Evolutionary conservation across 2,113 vertebrate species (phyloP), one percentile per base, ranked within the genome.

Genomic region (Platanista minor): DNA sequence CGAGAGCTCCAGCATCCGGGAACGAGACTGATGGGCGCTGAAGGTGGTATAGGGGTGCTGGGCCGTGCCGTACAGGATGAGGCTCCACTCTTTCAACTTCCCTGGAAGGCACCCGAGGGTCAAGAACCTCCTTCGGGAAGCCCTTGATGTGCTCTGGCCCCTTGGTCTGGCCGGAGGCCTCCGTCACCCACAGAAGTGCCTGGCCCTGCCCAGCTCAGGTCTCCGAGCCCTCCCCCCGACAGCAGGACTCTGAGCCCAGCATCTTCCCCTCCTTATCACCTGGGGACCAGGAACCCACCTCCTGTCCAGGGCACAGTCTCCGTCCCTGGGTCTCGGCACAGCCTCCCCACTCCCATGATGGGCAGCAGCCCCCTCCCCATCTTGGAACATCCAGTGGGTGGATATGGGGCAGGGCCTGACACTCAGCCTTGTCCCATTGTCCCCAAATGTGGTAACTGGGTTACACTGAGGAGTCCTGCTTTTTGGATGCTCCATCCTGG

Each of bases 1-100:
- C 0, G 98, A 90, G 78, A 97, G 96, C 67, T 99, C 99, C 96
- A 98, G 96, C n/a, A 94, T 98, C 78, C 98, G 98, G 1, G 99
- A 99, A 0, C 86, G 98, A 25, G 99, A 97, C 81, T 98, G 98
- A 54, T 98, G 95, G 36, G 95, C 17, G 2, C 98, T 97, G 77
- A 97, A 86, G 0, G 97, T 41, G 1, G 97, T 98, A 97, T 99
- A 98, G 0, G 99, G 99, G 91, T 99, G 98, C 98, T 99, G 98
- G 0, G 98, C 98, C 0, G 99, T 99, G 91, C 99, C 99, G 0
- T 99, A 98, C 61, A 99, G 98, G 94, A 99, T 96, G 41, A 99
- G 98, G 29, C 98, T 99, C 99, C 99, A 99, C 87, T 99, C 99
- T 91, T 99, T 99, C 90, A 99, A 96, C 95, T 99, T 99, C 74